These are phyloP conservation scores for Alligator mississippiensis DNA, from an alignment of 2,113 vertebrate species.

Conservation along the genomic window DNA sequence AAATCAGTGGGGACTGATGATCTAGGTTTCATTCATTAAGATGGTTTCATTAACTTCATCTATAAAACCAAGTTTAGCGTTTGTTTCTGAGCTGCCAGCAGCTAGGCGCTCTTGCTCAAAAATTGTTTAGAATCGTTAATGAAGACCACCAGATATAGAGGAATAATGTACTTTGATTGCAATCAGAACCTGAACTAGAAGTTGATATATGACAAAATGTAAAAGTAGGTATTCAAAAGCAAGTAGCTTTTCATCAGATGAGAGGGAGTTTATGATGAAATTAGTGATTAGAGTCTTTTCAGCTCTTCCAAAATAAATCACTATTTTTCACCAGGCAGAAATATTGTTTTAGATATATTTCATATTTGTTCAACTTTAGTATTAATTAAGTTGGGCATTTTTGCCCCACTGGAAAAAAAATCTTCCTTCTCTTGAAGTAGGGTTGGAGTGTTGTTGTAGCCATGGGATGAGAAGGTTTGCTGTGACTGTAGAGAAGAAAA, in stretches of 20 bases:
- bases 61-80: not conserved
- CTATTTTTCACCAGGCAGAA: not conserved
- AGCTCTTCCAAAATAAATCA: not conserved
- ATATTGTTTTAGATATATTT: not conserved
- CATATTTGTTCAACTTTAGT: conserved; percentile 13
- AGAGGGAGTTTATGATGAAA: conserved; percentile 30
- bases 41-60: conserved; percentile 19
- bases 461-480: too few relatives aligned
- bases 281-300: conserved; percentile 33
- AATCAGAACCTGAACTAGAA: conserved; percentile 61
- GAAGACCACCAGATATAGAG: conserved; percentile 37
- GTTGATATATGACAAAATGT: conserved; percentile 26
- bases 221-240: conserved; percentile 32
- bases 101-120: conserved; percentile 3
- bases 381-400: not conserved
- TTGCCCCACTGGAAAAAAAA: not conserved
- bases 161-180: conserved; percentile 56
- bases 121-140: conserved; percentile 16
- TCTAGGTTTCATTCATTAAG: conserved; percentile 10
- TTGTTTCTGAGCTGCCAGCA: conserved; percentile 30
- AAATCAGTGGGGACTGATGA: not conserved
- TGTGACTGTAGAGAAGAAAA: too few relatives aligned
- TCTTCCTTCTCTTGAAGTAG: not conserved
- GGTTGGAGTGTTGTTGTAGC: not conserved
- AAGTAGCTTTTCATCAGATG: not conserved